Conservation (phyloP, 2,113 vertebrate species). For the Eulacestoma nigropectus region DNA sequence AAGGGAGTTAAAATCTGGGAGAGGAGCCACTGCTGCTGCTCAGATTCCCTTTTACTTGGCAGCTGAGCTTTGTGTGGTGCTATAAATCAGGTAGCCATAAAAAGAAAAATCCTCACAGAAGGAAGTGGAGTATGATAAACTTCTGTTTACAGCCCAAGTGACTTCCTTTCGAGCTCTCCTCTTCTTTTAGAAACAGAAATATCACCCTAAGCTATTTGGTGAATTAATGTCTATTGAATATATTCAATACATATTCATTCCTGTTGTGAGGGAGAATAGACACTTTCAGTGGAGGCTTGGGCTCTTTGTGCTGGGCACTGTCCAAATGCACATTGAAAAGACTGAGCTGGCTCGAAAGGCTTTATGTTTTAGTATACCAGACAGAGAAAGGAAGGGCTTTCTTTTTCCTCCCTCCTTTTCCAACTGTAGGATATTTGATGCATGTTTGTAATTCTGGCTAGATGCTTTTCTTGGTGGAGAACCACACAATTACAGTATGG, state of each 20-base stretch:
- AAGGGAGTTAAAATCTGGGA: neutral
- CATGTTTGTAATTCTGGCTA: neutral
- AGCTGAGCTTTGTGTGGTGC: neutral
- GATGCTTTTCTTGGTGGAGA: neutral
- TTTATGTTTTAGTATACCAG: neutral
- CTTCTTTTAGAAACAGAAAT: neutral
- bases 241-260: neutral
- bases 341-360: neutral
- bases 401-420: neutral
- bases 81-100: conserved; percentile 25
- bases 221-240: neutral
- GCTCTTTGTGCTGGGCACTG: neutral
- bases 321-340: neutral
- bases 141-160: neutral
- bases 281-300: neutral
- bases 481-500: neutral
- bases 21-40: neutral
- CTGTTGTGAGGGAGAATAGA: neutral
- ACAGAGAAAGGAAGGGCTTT: neutral
- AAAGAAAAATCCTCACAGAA: neutral
- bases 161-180: neutral
- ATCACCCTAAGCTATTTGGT: neutral
- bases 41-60: neutral
- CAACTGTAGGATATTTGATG: neutral
- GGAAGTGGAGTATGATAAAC: conserved; percentile 15